Percentiles rank a stretch among this genome's conserved stretches.
phyloP scores from a whole-genome alignment of 2,797 vertebrate species.

The Bufotes viridis region DNA sequence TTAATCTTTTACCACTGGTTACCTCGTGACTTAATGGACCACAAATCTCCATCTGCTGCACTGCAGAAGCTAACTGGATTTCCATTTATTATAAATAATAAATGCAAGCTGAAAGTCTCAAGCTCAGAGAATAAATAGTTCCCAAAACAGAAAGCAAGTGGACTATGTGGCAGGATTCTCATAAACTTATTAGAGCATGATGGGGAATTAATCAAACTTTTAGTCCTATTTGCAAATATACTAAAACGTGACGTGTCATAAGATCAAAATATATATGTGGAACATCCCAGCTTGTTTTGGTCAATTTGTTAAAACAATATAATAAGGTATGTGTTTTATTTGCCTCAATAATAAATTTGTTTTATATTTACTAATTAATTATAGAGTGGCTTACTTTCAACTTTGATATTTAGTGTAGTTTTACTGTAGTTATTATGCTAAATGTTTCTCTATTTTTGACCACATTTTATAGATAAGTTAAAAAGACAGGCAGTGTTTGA shows the following conservation, averaged over 20 bases:
- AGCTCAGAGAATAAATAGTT: constrained; percentile 54
- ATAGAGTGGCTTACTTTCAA: neutral
- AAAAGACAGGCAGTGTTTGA: too few species aligned
- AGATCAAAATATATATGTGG: constrained; percentile 7
- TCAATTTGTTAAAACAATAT: constrained; percentile 29
- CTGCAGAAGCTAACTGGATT: constrained; percentile 60
- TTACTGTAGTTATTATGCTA: neutral
- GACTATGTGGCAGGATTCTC: constrained; percentile 47
- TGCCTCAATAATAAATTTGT: neutral
- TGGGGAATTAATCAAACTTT: constrained; percentile 53
- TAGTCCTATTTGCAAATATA: constrained; percentile 43
- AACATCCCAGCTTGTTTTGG: constrained; percentile 8
- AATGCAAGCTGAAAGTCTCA: constrained; percentile 54
- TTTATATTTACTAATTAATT: neutral
- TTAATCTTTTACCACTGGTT: constrained; percentile 61
- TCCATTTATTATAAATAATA: constrained; percentile 61
- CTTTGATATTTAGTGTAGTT: neutral
- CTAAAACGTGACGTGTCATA: neutral
- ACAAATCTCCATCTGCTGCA: constrained; percentile 59
- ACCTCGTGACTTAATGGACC: constrained; percentile 60
- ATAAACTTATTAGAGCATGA: constrained; percentile 58
- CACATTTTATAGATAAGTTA: too few species aligned
- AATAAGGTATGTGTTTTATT: neutral
- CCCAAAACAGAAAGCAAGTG: constrained; percentile 50
- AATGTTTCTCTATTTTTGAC: neutral